Evolutionary conservation across 1,140 invertebrate genomes (phyloP), one percentile per base, ranked within the genome.

Genomic region (Cydia amplana): DNA sequence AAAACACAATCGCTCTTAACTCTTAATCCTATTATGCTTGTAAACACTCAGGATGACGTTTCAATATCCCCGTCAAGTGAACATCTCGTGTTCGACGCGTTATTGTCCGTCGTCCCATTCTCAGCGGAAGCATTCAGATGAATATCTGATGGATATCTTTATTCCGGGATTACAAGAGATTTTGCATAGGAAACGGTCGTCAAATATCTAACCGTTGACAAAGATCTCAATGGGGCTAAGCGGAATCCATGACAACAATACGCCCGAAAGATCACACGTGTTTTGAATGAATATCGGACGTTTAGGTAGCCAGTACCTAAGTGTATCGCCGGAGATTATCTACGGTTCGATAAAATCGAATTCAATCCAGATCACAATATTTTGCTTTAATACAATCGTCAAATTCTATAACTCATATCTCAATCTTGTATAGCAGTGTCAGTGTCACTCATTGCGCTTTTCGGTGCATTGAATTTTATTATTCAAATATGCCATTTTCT

Each of bases 171-270:
- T 90, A 89, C 84, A 83, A 79, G 81, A 82, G 82, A 91, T 90
- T 90, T 90, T 88, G 88, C 88, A 89, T 91, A 90, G 89, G 87
- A 85, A 88, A 80, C 83, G 80, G 84, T 88, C 87, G 85, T 86
- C 86, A 84, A 87, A 89, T 88, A 83, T 88, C 83, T 77, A 72
- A 43, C 73, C 80, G 83, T 84, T 86, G 79, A 84, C 74, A 79
- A 76, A 55, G 72, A 65, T 60, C 43, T 87, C 85, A 89, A 89
- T 89, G 80, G 83, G 72, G 77, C 77, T 86, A 82, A 86, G 80
- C 84, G 78, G 77, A 70, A 70, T 73, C 72, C 78, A 75, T 77
- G 84, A 43, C 78, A 77, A 89, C 86, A 91, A 90, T 87, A 76
- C 80, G 60, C 46, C 64, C 74, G 74, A 85, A 86, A 82, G 81